Percentiles rank a stretch among this genome's conserved stretches.
Conservation (phyloP, 1,140 invertebrate genomes). For the Drosophila athabasca region DNA sequence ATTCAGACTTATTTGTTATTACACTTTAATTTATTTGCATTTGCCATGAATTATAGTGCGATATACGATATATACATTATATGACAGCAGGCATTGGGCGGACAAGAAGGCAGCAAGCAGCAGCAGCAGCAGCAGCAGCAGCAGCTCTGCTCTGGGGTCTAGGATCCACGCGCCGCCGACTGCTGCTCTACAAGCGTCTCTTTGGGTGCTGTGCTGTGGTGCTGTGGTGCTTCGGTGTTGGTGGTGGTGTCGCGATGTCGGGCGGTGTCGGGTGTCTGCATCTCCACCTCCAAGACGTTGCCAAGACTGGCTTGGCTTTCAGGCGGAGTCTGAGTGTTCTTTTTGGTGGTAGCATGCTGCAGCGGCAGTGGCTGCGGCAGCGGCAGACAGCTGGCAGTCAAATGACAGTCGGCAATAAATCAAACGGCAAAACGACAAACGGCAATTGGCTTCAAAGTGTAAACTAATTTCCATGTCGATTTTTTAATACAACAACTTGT, state of each 20-base stretch:
- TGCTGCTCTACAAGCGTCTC: no score
- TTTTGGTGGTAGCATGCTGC: constrained; percentile 62
- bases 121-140: constrained; percentile 47
- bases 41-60: constrained; percentile 74
- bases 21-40: constrained; percentile 78
- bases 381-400: constrained; percentile 76
- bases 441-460: constrained; percentile 78
- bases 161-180: constrained; percentile 68
- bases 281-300: constrained; percentile 11
- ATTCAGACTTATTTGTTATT: constrained; percentile 75
- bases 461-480: constrained; percentile 82
- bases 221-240: background rate
- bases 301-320: constrained; percentile 5
- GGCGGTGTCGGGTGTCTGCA: constrained; percentile 32
- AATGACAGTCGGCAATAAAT: constrained; percentile 80
- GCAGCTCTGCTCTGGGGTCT: constrained; percentile 30
- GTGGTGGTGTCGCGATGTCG: background rate
- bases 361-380: constrained; percentile 38
- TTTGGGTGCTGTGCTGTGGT: no score
- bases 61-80: constrained; percentile 14
- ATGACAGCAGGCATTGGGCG: constrained; percentile 66
- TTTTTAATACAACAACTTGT: constrained; percentile 78
- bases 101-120: constrained; percentile 48
- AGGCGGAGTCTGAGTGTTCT: constrained; percentile 35
- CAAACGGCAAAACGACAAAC: constrained; percentile 76